Percentiles rank a stretch among this genome's conserved stretches.
phyloP scores from a whole-genome alignment of 2,888 invertebrate species.

The Argynnis bischoffii region DNA sequence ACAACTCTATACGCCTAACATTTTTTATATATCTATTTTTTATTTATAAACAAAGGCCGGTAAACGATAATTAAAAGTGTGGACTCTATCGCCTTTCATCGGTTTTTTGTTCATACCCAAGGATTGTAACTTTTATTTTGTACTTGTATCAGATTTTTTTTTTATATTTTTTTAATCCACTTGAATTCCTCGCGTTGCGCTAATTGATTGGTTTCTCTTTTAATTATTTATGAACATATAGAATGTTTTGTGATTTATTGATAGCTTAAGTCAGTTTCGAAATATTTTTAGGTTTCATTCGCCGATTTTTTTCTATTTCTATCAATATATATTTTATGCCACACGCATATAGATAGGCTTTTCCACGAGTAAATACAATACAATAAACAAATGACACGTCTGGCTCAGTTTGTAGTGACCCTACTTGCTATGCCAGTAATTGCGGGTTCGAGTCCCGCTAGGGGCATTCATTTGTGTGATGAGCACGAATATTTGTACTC shows the following conservation, averaged over 20 bases:
- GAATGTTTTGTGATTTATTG: not conserved
- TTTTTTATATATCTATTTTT: constrained; percentile 49
- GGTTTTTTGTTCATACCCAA: constrained; percentile 39
- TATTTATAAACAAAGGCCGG: constrained; percentile 62
- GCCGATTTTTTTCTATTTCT: too few relatives aligned
- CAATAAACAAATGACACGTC: too few relatives aligned
- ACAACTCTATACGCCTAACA: constrained; percentile 35
- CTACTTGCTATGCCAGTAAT: too few relatives aligned
- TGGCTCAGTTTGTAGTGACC: too few relatives aligned
- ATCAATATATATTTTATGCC: too few relatives aligned
- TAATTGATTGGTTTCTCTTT: constrained; percentile 67
- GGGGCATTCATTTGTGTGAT: too few relatives aligned
- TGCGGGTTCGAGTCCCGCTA: too few relatives aligned
- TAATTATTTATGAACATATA: not conserved
- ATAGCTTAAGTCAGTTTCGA: not conserved
- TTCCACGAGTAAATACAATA: too few relatives aligned
- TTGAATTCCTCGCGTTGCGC: constrained; percentile 60
- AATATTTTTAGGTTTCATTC: not conserved
- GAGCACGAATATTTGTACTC: too few relatives aligned
- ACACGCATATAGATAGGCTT: too few relatives aligned
- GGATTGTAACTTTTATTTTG: constrained; percentile 13
- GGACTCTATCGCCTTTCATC: constrained; percentile 58
- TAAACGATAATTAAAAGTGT: constrained; percentile 75
- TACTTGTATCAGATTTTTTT: not conserved
- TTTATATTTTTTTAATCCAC: constrained; percentile 53